These are phyloP conservation scores for Arrhamphus sclerolepis DNA, from an alignment of 2,797 vertebrate genomes.

Conservation along the genomic window DNA sequence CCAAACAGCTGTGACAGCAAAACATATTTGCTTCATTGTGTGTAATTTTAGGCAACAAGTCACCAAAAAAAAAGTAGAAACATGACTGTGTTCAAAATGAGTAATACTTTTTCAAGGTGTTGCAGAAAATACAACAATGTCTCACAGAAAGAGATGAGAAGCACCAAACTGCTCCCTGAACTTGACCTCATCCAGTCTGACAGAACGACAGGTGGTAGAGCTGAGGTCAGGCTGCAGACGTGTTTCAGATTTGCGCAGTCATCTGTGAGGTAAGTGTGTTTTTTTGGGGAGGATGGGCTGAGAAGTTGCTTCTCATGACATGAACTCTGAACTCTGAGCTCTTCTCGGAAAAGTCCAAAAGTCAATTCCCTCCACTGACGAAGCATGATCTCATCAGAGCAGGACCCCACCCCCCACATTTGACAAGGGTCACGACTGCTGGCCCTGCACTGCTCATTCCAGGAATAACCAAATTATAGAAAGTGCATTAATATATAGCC, in stretches of 20 bases:
- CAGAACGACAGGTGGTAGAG: not conserved
- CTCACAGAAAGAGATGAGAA: not conserved
- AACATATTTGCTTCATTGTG: conserved; percentile 40
- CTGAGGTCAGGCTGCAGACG: conserved; percentile 19
- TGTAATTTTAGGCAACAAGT: conserved; percentile 13
- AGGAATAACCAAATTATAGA: not conserved
- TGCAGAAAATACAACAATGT: no score
- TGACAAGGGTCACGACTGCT: conserved; percentile 17
- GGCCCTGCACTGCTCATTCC: conserved; percentile 21
- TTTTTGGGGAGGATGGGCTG: conserved; percentile 3
- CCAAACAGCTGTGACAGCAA: conserved; percentile 61
- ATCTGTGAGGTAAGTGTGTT: not conserved
- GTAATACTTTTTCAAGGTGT: not conserved
- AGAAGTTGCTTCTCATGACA: conserved; percentile 51
- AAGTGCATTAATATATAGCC: no score
- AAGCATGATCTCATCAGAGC: conserved; percentile 54
- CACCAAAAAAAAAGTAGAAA: not conserved
- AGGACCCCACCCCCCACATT: conserved; percentile 22
- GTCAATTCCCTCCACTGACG: conserved; percentile 55
- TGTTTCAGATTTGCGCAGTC: conserved; percentile 20
- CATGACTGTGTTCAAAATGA: conserved; percentile 3
- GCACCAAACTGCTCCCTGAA: conserved; percentile 36
- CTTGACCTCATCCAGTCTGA: conserved; percentile 40
- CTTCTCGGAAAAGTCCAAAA: conserved; percentile 46
- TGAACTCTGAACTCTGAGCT: conserved; percentile 64